Evolutionary conservation across 2,113 vertebrate species (phyloP).

Genomic region (Indicator maculatus): DNA sequence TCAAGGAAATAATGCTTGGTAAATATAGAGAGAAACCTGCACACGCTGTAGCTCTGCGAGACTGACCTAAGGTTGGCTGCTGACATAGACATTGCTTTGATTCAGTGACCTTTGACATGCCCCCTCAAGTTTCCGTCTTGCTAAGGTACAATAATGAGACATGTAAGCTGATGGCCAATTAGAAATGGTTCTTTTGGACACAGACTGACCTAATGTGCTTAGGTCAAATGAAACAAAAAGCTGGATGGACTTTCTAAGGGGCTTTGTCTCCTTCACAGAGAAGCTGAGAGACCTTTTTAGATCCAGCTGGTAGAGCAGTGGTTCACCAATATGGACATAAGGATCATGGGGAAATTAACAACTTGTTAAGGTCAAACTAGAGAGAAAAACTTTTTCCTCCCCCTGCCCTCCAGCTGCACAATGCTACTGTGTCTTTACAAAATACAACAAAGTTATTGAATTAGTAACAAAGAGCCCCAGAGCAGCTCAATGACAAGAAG

Average conservation of each 20-base stretch:
- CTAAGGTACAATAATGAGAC: constrained; percentile 72
- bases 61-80: constrained; percentile 61
- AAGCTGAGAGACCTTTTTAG: constrained; percentile 64
- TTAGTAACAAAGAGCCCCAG: constrained; percentile 18
- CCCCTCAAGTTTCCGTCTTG: constrained; percentile 33
- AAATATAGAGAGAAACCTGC: constrained; percentile 51
- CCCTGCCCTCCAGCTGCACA: neutral
- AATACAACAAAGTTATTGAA: neutral
- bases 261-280: constrained; percentile 67
- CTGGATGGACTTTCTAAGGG: constrained; percentile 63
- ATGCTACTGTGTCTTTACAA: neutral
- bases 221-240: constrained; percentile 76
- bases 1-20: constrained; percentile 60
- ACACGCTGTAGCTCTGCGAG: constrained; percentile 34
- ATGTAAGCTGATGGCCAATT: constrained; percentile 72
- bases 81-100: constrained; percentile 51
- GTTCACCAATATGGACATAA: constrained; percentile 23
- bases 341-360: constrained; percentile 47
- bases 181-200: constrained; percentile 74
- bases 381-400: constrained; percentile 45
- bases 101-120: constrained; percentile 38
- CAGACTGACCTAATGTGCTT: constrained; percentile 65
- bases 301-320: constrained; percentile 52
- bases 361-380: constrained; percentile 41
- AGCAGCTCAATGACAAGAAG: neutral